These are phyloP conservation scores for Ochlodes sylvanus DNA, from an alignment of 2,888 invertebrate species.

Conservation along the genomic window DNA sequence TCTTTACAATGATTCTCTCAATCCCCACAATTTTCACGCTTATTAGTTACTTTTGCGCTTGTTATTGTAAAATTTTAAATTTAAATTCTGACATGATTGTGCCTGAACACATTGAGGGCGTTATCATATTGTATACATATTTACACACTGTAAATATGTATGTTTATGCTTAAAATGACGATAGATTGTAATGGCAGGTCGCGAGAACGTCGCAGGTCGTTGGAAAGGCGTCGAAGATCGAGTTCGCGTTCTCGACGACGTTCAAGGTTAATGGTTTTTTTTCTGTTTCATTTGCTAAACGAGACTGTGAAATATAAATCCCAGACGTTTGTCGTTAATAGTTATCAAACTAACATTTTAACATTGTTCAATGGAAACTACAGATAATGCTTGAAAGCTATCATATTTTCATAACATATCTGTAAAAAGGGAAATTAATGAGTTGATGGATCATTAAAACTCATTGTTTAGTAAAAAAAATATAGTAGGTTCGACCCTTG, in stretches of 20 bases:
- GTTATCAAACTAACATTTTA: no score
- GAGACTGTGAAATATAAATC: neutral
- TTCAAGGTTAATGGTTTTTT: constrained; percentile 67
- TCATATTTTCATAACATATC: no score
- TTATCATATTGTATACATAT: no score
- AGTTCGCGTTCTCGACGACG: constrained; percentile 79
- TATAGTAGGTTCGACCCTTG: no score
- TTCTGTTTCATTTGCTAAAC: constrained; percentile 15
- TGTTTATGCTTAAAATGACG: constrained; percentile 1
- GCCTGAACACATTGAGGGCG: no score
- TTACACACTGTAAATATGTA: no score
- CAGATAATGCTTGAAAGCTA: no score
- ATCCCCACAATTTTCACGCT: neutral
- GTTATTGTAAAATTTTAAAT: neutral
- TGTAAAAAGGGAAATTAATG: no score
- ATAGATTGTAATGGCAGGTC: constrained; percentile 58
- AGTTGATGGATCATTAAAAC: no score
- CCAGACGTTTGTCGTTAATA: neutral
- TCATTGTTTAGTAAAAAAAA: no score
- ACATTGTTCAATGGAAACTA: no score
- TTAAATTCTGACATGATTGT: neutral
- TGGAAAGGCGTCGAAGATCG: constrained; percentile 77
- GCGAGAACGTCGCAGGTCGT: constrained; percentile 80
- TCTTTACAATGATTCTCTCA: no score
- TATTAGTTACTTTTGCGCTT: neutral